These are phyloP conservation scores for Phortica okadai DNA, from an alignment of 2,888 invertebrate genomes.

Conservation along the genomic window DNA sequence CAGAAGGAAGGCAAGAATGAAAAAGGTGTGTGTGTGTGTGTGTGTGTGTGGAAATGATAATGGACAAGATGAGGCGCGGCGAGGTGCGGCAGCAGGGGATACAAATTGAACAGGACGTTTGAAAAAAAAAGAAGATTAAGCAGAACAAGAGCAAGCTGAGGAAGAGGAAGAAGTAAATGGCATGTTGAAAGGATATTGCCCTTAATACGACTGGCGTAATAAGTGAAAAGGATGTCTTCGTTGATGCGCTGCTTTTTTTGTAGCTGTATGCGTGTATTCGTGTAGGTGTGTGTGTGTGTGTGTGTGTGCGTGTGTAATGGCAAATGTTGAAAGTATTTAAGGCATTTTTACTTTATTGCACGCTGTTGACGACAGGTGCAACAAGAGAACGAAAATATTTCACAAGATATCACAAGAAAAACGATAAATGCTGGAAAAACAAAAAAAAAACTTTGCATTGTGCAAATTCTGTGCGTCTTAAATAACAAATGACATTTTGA, in stretches of 20 bases:
- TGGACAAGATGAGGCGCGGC: not conserved
- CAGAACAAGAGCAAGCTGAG: not conserved
- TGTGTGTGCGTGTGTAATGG: slow-evolving; percentile 26
- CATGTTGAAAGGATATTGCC: slow-evolving; percentile 52
- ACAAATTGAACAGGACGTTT: slow-evolving; percentile 27
- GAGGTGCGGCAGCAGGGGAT: not conserved
- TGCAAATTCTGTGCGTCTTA: not conserved
- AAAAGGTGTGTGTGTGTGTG: not conserved
- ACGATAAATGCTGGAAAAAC: not conserved
- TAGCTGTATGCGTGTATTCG: not conserved
- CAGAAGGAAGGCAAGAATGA: not conserved
- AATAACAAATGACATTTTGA: not conserved
- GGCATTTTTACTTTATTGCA: slow-evolving; percentile 59
- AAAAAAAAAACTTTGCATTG: not conserved
- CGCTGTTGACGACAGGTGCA: slow-evolving; percentile 53
- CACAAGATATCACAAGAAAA: not conserved
- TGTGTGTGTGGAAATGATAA: not conserved
- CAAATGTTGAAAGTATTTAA: slow-evolving; percentile 53
- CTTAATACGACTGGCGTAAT: slow-evolving; percentile 25
- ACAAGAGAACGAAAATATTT: slow-evolving; percentile 28
- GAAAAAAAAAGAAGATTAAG: not conserved
- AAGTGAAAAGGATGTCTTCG: slow-evolving; percentile 30
- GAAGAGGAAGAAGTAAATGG: slow-evolving; percentile 58
- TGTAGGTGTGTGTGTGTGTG: slow-evolving; percentile 1
- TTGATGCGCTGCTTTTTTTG: not conserved